Evolutionary conservation across 1,140 invertebrate genomes (phyloP).

Genomic region (Drosophila persimilis): DNA sequence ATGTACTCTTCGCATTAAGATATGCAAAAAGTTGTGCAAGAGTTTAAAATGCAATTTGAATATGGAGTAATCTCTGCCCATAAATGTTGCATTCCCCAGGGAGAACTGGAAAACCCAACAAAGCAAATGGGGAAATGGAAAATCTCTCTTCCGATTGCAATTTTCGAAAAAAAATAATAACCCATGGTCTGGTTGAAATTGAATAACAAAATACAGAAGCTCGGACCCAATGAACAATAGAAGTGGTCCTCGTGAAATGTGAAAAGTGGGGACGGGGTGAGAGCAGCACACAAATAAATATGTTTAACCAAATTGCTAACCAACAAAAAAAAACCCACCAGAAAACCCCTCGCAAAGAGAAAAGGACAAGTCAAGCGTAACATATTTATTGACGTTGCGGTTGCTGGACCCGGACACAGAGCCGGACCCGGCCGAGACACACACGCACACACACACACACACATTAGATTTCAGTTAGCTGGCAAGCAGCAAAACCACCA

Average conservation of each 20-base stretch:
- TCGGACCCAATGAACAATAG: constrained; percentile 38
- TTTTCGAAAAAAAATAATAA: constrained; percentile 36
- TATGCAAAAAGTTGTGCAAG: constrained; percentile 2
- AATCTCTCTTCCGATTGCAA: constrained; percentile 11
- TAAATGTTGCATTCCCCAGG: constrained; percentile 33
- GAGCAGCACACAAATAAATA: constrained; percentile 67
- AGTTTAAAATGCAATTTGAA: constrained; percentile 36
- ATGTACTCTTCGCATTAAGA: neutral
- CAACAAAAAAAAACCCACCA: constrained; percentile 27
- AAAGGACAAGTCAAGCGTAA: constrained; percentile 75
- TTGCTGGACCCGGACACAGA: constrained; percentile 43
- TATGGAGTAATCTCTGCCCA: constrained; percentile 16
- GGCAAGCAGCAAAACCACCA: constrained; percentile 47
- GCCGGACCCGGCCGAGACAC: neutral
- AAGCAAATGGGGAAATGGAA: constrained; percentile 16
- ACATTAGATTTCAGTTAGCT: constrained; percentile 76
- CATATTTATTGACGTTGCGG: constrained; percentile 82
- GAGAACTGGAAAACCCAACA: neutral
- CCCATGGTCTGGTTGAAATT: constrained; percentile 37
- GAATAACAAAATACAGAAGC: constrained; percentile 47
- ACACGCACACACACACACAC: constrained; percentile 16
- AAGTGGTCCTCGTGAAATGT: constrained; percentile 18
- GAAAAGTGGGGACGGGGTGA: neutral
- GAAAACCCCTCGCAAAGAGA: constrained; percentile 16
- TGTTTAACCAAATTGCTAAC: constrained; percentile 74